Percentiles rank a stretch among this genome's conserved stretches.
Conservation (phyloP, 2,113 vertebrate species). For the Fregata magnificens region DNA sequence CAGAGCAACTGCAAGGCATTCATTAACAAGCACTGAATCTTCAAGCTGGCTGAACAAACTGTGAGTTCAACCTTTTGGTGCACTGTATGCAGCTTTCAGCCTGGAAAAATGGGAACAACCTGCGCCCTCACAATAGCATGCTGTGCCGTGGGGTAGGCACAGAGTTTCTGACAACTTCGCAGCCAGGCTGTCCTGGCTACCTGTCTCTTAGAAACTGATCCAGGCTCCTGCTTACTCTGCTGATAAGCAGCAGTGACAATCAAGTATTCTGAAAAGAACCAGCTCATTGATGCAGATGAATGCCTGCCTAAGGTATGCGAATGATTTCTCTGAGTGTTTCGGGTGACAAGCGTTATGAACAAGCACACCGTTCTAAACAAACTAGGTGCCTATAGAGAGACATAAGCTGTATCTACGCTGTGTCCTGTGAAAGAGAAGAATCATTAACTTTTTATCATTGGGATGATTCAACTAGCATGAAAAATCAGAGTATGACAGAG, state of each 20-base stretch:
- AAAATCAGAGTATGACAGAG: neutral
- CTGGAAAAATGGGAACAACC: neutral
- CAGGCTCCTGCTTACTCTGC: neutral
- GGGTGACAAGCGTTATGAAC: neutral
- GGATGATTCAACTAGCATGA: neutral
- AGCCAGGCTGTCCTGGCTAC: neutral
- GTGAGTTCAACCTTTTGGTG: neutral
- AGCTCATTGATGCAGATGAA: neutral
- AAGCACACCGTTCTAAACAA: neutral
- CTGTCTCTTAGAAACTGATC: neutral
- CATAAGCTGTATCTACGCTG: neutral
- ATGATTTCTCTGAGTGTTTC: neutral
- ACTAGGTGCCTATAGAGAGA: neutral
- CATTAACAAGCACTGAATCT: neutral
- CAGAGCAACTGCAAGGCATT: neutral
- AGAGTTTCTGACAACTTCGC: rapidly evolving
- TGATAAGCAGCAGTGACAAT: neutral
- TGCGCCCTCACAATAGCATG: neutral
- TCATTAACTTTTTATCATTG: neutral
- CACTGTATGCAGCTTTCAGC: neutral
- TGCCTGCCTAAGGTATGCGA: neutral
- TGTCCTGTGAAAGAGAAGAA: neutral
- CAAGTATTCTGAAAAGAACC: neutral
- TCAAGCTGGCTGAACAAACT: neutral
- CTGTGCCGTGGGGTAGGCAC: neutral